Percentiles rank a stretch among this genome's conserved stretches.
Conservation (phyloP, 2,888 invertebrate genomes). For the Rhagonycha fulva region DNA sequence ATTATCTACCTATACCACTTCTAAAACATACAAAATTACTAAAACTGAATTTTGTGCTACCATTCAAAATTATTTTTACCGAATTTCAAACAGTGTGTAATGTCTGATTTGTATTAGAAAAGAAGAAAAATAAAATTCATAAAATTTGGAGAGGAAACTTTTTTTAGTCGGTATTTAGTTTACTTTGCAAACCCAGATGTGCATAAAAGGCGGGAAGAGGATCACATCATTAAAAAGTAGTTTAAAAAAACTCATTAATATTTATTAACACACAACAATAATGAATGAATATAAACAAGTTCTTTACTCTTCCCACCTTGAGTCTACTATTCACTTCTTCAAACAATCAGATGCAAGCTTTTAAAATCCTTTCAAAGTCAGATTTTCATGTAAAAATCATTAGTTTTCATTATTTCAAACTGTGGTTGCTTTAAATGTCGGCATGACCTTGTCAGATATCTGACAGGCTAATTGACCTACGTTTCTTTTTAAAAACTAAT, state of each 20-base stretch:
- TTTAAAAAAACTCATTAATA: neutral
- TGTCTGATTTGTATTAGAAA: neutral
- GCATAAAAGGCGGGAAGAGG: neutral
- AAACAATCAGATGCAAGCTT: neutral
- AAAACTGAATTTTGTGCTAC: neutral
- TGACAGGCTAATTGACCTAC: no score
- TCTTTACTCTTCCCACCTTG: neutral
- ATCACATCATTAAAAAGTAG: neutral
- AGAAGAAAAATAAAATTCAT: neutral
- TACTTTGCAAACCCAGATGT: neutral
- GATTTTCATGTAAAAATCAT: neutral
- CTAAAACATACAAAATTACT: neutral
- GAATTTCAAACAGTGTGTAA: neutral
- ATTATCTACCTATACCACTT: no score
- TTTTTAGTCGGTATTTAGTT: neutral
- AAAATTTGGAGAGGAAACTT: neutral
- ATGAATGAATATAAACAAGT: neutral
- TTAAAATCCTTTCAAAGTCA: neutral
- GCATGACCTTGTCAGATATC: no score
- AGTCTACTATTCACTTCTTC: neutral
- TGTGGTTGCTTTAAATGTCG: neutral
- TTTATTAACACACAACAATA: neutral
- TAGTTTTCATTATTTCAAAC: neutral
- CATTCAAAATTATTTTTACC: neutral
- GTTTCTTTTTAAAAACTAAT: no score